phyloP scores from a whole-genome alignment of 2,888 invertebrate genomes.

The Phaedon cochleariae region DNA sequence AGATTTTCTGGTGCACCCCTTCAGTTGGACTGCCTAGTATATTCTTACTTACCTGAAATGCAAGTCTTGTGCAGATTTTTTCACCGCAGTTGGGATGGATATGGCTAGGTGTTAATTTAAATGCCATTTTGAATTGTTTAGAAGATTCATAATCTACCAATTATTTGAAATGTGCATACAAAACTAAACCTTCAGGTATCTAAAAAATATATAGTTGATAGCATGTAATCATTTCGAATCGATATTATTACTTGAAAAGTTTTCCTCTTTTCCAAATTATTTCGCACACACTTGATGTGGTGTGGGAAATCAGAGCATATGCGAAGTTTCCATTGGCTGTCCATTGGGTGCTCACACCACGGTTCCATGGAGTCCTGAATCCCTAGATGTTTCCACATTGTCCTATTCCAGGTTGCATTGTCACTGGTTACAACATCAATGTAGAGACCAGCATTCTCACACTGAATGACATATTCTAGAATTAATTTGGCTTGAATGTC shows the following conservation, averaged over 20 bases:
- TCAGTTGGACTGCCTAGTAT: too few relatives aligned
- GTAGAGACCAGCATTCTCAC: constrained; percentile 32
- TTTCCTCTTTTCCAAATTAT: neutral
- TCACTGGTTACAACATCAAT: constrained; percentile 36
- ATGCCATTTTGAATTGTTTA: neutral
- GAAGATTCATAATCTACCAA: neutral
- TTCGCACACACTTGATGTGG: neutral
- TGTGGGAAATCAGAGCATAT: constrained; percentile 33
- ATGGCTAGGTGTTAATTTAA: neutral
- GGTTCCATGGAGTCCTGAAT: constrained; percentile 15
- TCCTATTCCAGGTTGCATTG: constrained; percentile 35
- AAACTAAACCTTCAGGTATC: neutral
- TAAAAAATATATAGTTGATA: neutral
- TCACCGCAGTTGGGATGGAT: neutral
- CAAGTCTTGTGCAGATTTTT: neutral
- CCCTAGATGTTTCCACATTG: constrained; percentile 37
- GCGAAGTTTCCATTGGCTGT: constrained; percentile 23
- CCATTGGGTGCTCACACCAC: constrained; percentile 25
- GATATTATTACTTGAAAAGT: neutral
- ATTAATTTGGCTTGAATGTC: constrained; percentile 13
- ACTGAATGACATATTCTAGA: constrained; percentile 27
- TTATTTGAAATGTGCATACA: neutral
- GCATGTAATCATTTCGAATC: neutral
- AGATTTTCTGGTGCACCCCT: too few relatives aligned
- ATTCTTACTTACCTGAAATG: neutral